A percentile compares a stretch with the other conserved stretches of the same genome.
Evolutionary conservation across 2,113 vertebrate species (phyloP).

Genomic region (Hiodon alosoides): DNA sequence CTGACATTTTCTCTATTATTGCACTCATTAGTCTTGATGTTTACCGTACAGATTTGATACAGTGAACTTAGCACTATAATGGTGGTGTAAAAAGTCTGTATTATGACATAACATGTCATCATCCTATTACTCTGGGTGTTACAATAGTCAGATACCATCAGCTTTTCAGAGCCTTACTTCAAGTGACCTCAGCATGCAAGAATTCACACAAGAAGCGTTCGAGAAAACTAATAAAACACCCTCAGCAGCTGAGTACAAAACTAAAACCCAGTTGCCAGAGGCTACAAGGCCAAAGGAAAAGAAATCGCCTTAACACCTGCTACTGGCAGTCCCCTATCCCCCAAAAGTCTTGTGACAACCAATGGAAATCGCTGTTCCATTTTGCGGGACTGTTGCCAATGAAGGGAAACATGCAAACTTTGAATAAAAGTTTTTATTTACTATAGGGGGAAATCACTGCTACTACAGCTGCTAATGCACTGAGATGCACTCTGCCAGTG

Average conservation of each 20-base stretch:
- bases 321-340: constrained; percentile 40
- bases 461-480: constrained; percentile 27
- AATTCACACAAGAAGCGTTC: constrained; percentile 32
- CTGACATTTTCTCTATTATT: not conserved
- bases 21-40: constrained; percentile 22
- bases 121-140: constrained; percentile 32
- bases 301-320: constrained; percentile 52
- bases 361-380: constrained; percentile 18
- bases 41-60: constrained; percentile 8
- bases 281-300: constrained; percentile 36
- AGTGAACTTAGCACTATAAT: not conserved
- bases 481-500: not conserved
- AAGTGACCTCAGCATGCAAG: constrained; percentile 40
- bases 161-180: constrained; percentile 26
- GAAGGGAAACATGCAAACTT: constrained; percentile 33
- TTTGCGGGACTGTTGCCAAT: constrained; percentile 26
- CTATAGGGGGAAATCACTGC: constrained; percentile 16
- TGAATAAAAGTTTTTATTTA: constrained; percentile 18
- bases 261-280: constrained; percentile 23
- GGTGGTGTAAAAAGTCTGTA: constrained; percentile 2
- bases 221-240: constrained; percentile 36
- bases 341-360: constrained; percentile 39
- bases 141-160: constrained; percentile 13
- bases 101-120: constrained; percentile 33
- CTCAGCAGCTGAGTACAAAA: constrained; percentile 30